phyloP scores from a whole-genome alignment of 1,140 invertebrate genomes.

The Drosophila repletoides region DNA sequence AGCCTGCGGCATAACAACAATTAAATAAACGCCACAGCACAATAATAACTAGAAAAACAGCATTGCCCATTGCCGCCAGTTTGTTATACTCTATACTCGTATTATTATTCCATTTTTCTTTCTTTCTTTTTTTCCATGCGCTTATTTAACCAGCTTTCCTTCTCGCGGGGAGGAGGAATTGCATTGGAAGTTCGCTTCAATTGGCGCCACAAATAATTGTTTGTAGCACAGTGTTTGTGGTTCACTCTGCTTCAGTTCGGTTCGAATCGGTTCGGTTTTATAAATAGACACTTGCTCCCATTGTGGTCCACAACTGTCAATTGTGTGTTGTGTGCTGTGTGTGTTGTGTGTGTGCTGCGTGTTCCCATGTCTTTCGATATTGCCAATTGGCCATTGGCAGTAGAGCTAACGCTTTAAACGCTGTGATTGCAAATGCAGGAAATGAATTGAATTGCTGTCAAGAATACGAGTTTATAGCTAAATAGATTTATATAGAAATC shows the following conservation, averaged over 20 bases:
- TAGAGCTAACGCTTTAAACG: conserved; percentile 23
- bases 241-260: neutral
- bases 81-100: too few species aligned
- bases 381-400: too few species aligned
- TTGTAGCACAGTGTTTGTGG: conserved; percentile 5
- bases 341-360: too few species aligned
- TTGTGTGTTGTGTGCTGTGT: conserved; percentile 30
- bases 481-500: conserved; percentile 18
- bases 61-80: conserved; percentile 42
- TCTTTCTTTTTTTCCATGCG: conserved; percentile 5
- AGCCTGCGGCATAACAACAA: conserved; percentile 30
- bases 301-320: conserved; percentile 65
- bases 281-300: conserved; percentile 54
- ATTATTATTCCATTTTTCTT: conserved; percentile 47
- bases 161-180: too few species aligned
- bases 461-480: conserved; percentile 30
- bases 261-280: conserved; percentile 38
- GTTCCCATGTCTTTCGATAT: conserved; percentile 18
- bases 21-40: conserved; percentile 35
- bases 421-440: conserved; percentile 39
- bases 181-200: conserved; percentile 31
- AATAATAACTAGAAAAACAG: conserved; percentile 37
- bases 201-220: conserved; percentile 62
- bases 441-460: conserved; percentile 25
- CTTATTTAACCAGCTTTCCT: conserved; percentile 45